Percentiles rank a stretch among this genome's conserved stretches.
phyloP scores from a whole-genome alignment of 2,888 invertebrate genomes.

The Hypomecis atomaria region DNA sequence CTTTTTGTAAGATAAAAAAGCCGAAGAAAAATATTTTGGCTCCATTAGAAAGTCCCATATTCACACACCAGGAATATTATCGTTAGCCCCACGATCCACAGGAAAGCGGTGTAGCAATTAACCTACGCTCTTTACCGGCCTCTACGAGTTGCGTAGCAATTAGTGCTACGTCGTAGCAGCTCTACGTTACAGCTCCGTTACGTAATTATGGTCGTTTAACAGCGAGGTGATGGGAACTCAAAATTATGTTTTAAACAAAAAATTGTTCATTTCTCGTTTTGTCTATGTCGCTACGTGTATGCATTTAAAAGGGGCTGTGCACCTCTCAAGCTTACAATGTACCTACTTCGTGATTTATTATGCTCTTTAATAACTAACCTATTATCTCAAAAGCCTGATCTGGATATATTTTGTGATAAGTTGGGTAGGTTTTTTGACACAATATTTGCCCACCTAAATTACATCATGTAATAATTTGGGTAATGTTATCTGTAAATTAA shows the following conservation, averaged over 20 bases:
- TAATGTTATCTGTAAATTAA: no score
- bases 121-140: conserved; percentile 72
- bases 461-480: no score
- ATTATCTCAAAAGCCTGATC: no score
- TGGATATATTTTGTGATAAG: no score
- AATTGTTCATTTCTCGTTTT: background rate
- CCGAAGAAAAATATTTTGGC: conserved; percentile 2
- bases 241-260: conserved; percentile 16
- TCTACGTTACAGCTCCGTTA: conserved; percentile 57
- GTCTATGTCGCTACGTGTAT: background rate
- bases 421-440: no score
- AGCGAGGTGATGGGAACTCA: conserved; percentile 40
- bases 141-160: conserved; percentile 80
- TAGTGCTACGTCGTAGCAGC: conserved; percentile 73
- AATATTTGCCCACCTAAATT: no score
- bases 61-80: conserved; percentile 46
- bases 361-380: no score
- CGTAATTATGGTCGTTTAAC: conserved; percentile 73
- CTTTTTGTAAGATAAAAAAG: background rate
- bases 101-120: conserved; percentile 72
- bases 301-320: no score
- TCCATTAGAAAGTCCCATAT: conserved; percentile 12
- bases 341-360: no score
- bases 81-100: conserved; percentile 47
- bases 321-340: no score